Conservation (phyloP, 2,113 vertebrate genomes). For the Daubentonia madagascariensis region DNA sequence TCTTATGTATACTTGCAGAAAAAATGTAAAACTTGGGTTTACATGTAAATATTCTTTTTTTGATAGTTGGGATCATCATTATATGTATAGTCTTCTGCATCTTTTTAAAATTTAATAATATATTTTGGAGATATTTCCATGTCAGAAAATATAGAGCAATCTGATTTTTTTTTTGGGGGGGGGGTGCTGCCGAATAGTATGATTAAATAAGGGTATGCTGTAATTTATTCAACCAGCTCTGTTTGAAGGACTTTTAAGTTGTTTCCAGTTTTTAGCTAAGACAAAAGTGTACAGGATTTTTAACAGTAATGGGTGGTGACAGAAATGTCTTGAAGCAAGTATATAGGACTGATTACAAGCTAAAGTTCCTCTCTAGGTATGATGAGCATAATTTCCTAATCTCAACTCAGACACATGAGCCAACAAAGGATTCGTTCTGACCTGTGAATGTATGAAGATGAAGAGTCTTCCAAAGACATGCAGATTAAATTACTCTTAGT, state of each 20-base stretch:
- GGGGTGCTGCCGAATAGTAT: not conserved
- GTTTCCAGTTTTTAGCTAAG: slow-evolving; percentile 4
- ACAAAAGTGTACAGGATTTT: not conserved
- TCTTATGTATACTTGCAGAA: slow-evolving; percentile 2
- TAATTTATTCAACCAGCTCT: not conserved
- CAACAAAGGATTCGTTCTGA: slow-evolving; percentile 21
- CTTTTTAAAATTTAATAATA: not conserved
- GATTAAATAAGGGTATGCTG: not conserved
- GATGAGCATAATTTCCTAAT: not conserved
- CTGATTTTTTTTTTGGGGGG: slow-evolving; percentile 30
- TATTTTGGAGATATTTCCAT: not conserved
- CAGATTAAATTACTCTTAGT: slow-evolving; percentile 4
- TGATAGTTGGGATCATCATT: not conserved
- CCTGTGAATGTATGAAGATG: not conserved
- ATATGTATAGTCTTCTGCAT: not conserved
- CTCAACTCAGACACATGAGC: not conserved
- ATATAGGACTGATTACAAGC: not conserved
- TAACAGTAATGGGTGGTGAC: not conserved
- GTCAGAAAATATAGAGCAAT: not conserved
- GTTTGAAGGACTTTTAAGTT: slow-evolving; percentile 1
- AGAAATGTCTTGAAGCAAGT: not conserved
- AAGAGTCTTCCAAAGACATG: not conserved
- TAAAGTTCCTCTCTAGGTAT: not conserved
- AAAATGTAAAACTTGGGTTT: slow-evolving; percentile 1
- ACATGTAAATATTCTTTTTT: not conserved